These are phyloP conservation scores for Herminia tarsipennalis DNA, from an alignment of 2,888 invertebrate species.

Conservation along the genomic window DNA sequence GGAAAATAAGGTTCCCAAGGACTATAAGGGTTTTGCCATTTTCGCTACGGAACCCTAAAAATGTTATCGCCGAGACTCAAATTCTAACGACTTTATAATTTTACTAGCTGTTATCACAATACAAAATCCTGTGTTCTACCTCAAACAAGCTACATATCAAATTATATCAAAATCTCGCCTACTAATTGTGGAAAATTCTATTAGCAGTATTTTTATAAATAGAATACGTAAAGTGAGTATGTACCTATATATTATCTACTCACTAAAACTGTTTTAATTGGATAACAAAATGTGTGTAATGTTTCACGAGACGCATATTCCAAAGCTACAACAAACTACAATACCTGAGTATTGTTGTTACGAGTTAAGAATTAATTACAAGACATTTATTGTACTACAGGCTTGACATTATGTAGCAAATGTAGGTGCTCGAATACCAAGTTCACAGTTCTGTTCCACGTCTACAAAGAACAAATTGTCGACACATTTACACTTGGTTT, in stretches of 20 bases:
- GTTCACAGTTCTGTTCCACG: constrained; percentile 25
- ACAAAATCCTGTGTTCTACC: constrained; percentile 7
- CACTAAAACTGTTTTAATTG: constrained; percentile 5
- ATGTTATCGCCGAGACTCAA: too few species aligned
- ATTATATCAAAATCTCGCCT: too few species aligned
- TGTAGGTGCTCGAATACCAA: constrained; percentile 22
- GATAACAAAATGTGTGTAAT: background rate
- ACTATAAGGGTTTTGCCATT: too few species aligned
- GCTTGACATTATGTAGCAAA: constrained; percentile 24
- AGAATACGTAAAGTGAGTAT: too few species aligned
- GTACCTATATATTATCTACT: too few species aligned
- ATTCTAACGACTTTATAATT: background rate
- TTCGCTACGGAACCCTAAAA: too few species aligned
- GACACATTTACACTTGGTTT: constrained; percentile 30
- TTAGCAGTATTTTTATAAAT: too few species aligned
- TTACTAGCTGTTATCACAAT: background rate
- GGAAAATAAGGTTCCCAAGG: too few species aligned
- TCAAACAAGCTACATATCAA: constrained; percentile 11
- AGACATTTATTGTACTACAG: constrained; percentile 24
- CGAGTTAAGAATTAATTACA: constrained; percentile 18
- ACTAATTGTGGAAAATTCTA: too few species aligned
- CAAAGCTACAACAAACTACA: constrained; percentile 10
- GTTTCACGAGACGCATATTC: background rate
- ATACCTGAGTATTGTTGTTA: constrained; percentile 10
- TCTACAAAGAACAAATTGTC: constrained; percentile 26